phyloP scores from a whole-genome alignment of 2,888 invertebrate species.

The Tanypteryx hageni region DNA sequence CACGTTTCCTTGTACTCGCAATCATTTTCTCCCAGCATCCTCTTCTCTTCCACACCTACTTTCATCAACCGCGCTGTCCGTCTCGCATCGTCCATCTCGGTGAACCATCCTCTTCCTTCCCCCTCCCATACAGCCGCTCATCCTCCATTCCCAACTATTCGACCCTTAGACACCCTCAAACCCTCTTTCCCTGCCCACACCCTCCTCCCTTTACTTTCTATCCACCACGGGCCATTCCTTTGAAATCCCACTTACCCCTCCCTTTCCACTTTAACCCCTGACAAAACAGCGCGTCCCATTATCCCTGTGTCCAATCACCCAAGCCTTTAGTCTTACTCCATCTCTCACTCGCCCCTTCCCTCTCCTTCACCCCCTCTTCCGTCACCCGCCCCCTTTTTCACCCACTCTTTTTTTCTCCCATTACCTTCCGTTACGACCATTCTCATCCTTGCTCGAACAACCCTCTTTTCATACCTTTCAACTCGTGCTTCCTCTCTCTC shows the following conservation, averaged over 20 bases:
- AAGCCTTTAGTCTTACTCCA: constrained; percentile 13
- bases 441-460: neutral
- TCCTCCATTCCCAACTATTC: too few species aligned
- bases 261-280: constrained; percentile 31
- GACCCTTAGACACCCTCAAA: too few species aligned
- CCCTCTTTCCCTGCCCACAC: neutral
- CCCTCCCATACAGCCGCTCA: too few species aligned
- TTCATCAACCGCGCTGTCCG: constrained; percentile 4
- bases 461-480: too few species aligned
- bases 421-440: neutral
- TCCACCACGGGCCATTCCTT: constrained; percentile 12
- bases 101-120: too few species aligned
- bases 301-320: constrained; percentile 33
- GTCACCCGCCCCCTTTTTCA: neutral
- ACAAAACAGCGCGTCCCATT: constrained; percentile 29
- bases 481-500: neutral
- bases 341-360: neutral
- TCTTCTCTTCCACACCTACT: neutral
- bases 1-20: neutral
- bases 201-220: neutral
- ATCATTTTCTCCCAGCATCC: constrained; percentile 2
- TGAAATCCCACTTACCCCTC: neutral
- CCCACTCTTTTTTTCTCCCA: neutral
- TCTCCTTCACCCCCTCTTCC: neutral
- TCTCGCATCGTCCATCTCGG: neutral